A percentile compares a stretch with the other conserved stretches of the same genome.
phyloP scores from a whole-genome alignment of 2,113 vertebrate species.

The Circaetus gallicus region DNA sequence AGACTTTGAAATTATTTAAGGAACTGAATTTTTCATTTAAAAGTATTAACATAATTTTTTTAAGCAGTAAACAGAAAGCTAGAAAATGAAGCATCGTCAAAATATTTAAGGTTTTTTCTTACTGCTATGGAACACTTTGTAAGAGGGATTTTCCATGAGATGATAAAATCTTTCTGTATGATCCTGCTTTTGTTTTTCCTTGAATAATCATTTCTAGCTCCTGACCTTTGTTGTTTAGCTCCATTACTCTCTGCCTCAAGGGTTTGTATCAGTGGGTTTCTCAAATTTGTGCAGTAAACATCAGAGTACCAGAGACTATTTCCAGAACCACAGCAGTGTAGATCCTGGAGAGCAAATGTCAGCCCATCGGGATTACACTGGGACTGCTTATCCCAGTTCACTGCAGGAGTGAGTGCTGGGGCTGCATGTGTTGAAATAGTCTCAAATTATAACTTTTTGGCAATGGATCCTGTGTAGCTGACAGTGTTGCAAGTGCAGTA shows the following conservation, averaged over 20 bases:
- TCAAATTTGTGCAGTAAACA: not conserved
- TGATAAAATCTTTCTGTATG: not conserved
- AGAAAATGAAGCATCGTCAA: not conserved
- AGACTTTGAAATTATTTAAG: not conserved
- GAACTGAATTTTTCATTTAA: not conserved
- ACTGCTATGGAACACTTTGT: not conserved
- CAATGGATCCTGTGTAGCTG: not conserved
- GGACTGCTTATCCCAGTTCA: not conserved
- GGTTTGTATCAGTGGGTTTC: not conserved
- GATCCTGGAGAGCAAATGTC: not conserved
- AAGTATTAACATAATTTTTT: not conserved
- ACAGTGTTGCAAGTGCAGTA: not conserved
- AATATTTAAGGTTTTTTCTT: not conserved
- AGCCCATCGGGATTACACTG: accelerated
- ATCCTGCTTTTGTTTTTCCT: not conserved
- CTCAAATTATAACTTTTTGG: not conserved
- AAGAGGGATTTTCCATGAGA: not conserved
- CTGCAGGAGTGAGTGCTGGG: not conserved
- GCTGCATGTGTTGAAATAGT: not conserved
- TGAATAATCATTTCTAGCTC: not conserved
- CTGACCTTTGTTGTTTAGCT: not conserved
- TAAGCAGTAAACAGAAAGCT: not conserved
- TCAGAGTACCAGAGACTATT: not conserved
- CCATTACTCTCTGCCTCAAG: not conserved
- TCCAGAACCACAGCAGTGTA: not conserved